A percentile compares a stretch with the other conserved stretches of the same genome.
Evolutionary conservation across 2,113 vertebrate species (phyloP).

Genomic region (Hypanus sabinus): DNA sequence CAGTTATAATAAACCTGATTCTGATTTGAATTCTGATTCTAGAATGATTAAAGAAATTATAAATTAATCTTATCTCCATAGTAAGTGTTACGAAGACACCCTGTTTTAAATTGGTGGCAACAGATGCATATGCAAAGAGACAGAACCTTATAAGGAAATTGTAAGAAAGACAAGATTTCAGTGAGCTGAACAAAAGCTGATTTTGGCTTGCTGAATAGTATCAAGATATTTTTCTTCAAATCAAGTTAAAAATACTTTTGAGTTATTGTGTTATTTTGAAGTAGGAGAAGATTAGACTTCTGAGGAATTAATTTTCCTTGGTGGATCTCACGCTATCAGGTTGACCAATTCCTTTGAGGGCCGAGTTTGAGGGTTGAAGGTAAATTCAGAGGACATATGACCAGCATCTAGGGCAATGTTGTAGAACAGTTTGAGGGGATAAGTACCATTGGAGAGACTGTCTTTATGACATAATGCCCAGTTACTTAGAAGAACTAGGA

Average conservation of each 20-base stretch:
- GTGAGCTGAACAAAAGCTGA: not conserved
- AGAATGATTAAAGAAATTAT: not conserved
- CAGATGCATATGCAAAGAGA: not conserved
- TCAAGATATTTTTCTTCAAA: not conserved
- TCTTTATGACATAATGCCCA: too few relatives aligned
- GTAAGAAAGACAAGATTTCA: not conserved
- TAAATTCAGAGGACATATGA: too few relatives aligned
- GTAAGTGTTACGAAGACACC: not conserved
- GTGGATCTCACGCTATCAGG: not conserved
- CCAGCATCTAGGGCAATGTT: too few relatives aligned
- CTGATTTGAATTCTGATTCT: too few relatives aligned
- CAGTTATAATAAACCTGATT: too few relatives aligned
- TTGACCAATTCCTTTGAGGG: too few relatives aligned
- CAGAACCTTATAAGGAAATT: not conserved
- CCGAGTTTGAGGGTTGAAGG: too few relatives aligned
- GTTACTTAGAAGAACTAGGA: too few relatives aligned
- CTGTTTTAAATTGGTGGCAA: not conserved
- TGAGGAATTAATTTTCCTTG: not conserved
- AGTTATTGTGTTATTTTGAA: not conserved
- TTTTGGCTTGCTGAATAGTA: not conserved
- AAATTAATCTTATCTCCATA: not conserved
- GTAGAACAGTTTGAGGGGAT: too few relatives aligned
- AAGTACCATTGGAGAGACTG: too few relatives aligned
- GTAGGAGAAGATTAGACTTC: not conserved
- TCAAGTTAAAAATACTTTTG: not conserved